Conservation (phyloP, 2,113 vertebrate species). For the Misgurnus anguillicaudatus region DNA sequence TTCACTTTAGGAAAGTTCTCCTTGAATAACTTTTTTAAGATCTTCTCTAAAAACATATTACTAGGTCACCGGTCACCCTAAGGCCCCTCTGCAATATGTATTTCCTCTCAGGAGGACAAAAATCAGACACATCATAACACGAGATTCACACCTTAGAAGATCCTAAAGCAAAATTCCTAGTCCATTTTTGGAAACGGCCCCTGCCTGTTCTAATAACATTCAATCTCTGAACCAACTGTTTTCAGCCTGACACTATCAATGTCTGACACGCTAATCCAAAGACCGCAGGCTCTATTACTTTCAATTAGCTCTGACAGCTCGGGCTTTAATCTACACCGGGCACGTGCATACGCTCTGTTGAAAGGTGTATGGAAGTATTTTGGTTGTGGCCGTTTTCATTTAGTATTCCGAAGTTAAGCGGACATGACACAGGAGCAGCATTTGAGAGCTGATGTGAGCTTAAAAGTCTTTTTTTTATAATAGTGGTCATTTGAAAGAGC, state of each 20-base stretch:
- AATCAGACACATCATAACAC: constrained; percentile 35
- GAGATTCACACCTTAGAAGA: constrained; percentile 36
- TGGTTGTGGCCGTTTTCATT: constrained; percentile 35
- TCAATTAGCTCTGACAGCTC: constrained; percentile 75
- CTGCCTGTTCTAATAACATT: constrained; percentile 58
- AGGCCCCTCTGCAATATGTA: constrained; percentile 33
- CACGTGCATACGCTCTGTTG: constrained; percentile 66
- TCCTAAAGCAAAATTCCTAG: constrained; percentile 42
- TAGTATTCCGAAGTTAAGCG: constrained; percentile 45
- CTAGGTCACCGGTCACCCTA: constrained; percentile 19
- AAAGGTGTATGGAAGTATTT: constrained; percentile 35
- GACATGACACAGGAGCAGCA: constrained; percentile 23
- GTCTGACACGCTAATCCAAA: constrained; percentile 73
- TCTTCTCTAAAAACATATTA: background rate
- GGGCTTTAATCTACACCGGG: constrained; percentile 75
- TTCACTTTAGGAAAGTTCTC: background rate
- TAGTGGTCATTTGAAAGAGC: constrained; percentile 17
- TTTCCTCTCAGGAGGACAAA: background rate
- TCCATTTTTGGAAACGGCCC: constrained; percentile 49
- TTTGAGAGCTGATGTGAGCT: constrained; percentile 24
- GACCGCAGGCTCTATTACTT: constrained; percentile 73
- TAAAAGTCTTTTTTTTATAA: constrained; percentile 40
- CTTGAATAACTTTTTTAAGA: background rate
- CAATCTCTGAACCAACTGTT: constrained; percentile 59
- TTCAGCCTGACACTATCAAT: constrained; percentile 58